Evolutionary conservation across 2,797 vertebrate genomes (phyloP).

Genomic region (Typhlichthys eigenmanni): DNA sequence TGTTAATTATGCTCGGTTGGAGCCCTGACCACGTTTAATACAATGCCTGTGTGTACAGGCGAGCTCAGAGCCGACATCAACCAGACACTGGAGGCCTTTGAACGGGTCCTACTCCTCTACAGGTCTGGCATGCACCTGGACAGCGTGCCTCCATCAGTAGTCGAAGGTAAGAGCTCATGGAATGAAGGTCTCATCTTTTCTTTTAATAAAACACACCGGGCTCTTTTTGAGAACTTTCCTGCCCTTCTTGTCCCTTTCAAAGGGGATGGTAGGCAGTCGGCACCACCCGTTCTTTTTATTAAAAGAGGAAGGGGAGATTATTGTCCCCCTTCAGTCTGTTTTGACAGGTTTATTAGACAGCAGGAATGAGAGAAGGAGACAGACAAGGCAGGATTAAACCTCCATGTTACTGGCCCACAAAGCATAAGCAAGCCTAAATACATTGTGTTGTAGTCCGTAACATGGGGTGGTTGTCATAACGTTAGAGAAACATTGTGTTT

Average conservation of each 20-base stretch:
- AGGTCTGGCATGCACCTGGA: conserved; percentile 87
- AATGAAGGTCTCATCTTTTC: conserved; percentile 31
- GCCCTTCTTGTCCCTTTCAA: conserved; percentile 2
- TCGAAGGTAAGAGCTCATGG: conserved; percentile 75
- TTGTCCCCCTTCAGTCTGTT: conserved; percentile 43
- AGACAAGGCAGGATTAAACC: conserved; percentile 64
- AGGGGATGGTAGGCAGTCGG: too few species aligned
- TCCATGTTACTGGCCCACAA: conserved; percentile 45
- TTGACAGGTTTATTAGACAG: conserved; percentile 73
- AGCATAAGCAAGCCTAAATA: conserved; percentile 36
- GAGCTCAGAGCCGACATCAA: conserved; percentile 84
- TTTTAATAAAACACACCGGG: conserved; percentile 42
- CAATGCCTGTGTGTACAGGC: conserved; percentile 66
- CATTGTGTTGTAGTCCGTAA: conserved; percentile 9
- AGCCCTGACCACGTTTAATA: conserved; percentile 25
- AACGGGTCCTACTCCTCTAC: conserved; percentile 86
- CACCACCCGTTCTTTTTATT: conserved; percentile 1
- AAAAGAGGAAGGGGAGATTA: conserved; percentile 13
- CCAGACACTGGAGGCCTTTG: conserved; percentile 84
- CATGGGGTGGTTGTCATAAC: neutral
- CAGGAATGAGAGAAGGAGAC: conserved; percentile 65
- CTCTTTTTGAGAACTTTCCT: conserved; percentile 24
- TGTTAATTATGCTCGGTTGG: conserved; percentile 8
- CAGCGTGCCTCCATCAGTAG: conserved; percentile 71
- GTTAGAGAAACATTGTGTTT: neutral